Conservation (phyloP, 2,113 vertebrate genomes). For the Puma concolor region DNA sequence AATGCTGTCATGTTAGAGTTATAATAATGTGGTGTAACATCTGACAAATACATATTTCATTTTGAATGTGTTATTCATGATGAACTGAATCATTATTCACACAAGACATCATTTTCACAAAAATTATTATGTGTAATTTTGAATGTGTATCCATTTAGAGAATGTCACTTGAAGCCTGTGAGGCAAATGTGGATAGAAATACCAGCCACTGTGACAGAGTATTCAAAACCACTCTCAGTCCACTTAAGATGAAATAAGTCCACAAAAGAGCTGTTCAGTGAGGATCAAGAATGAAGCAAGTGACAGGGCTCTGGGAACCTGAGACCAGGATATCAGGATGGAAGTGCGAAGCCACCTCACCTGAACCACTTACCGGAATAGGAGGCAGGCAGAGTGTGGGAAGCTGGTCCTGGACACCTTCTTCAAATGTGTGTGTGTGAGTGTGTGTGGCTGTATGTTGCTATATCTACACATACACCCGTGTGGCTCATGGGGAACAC, state of each 20-base stretch:
- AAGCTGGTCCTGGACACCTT: not conserved
- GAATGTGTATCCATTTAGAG: not conserved
- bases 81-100: not conserved
- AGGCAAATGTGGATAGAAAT: not conserved
- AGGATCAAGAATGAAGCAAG: not conserved
- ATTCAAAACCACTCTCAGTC: not conserved
- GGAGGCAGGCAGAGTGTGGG: not conserved
- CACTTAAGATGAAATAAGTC: not conserved
- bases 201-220: not conserved
- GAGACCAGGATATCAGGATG: not conserved
- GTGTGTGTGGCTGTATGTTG: not conserved
- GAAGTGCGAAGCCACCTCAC: not conserved
- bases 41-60: not conserved
- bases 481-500: not conserved
- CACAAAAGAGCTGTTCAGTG: not conserved
- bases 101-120: too few species aligned
- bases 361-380: slow-evolving; percentile 4
- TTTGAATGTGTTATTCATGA: not conserved
- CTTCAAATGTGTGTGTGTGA: not conserved
- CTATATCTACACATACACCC: not conserved
- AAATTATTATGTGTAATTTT: not conserved
- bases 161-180: not conserved
- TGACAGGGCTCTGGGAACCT: rapidly evolving
- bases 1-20: not conserved
- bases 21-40: not conserved